Base-by-base conservation (phyloP, 2,888 invertebrate species). In the Limnephilus marmoratus region DNA sequence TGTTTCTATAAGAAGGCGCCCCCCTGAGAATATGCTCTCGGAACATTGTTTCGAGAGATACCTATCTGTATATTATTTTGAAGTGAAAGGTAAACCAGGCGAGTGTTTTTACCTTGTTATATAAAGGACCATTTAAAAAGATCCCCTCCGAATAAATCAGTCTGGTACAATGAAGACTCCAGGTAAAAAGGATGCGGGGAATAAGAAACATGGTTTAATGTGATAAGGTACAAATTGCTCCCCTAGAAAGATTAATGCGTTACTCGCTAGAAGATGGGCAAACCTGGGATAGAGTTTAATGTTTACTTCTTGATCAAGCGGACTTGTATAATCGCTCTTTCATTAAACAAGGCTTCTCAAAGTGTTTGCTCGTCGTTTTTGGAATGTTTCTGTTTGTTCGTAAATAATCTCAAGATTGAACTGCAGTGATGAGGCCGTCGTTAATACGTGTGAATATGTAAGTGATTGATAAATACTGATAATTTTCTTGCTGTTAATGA, bases 271-370 rank as follows among this genome's bases (percentile, higher is more conserved):
- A 7, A 68, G 88, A 88, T 68, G 15, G 29, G 68, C 24, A 9
- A 88, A 34, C 68, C 31, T 18, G 31, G 31, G 88, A 31, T 88
- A 2, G 9, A 68, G 53, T 88, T 91, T 90, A 90, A 93, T 93
- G 93, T 93, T 93, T 93, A 90, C 92, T 91, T 93, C 92, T 93
- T 91, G 91, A 93, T 93, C 92, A 93, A 37, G 45, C 90, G 91
- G 90, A 90, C 92, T 91, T 83, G 91, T 90, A 90, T 90, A 88
- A 81, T 86, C 87, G 91, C 90, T 85, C 90, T 93, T 93, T 91
- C 83, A 90, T 90, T 87, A 90, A 49, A 29, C 88, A 68, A 45
- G 15, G 87, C 11, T 82, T 85, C 86, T 87, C 90, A 91, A 92
- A 91, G 68, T 81, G 29, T 88, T 86, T 41, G 82, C 12, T n/a